Percentiles rank a stretch among this genome's conserved stretches.
Evolutionary conservation across 2,888 invertebrate genomes (phyloP).

Genomic region (Deilephila porcellus): DNA sequence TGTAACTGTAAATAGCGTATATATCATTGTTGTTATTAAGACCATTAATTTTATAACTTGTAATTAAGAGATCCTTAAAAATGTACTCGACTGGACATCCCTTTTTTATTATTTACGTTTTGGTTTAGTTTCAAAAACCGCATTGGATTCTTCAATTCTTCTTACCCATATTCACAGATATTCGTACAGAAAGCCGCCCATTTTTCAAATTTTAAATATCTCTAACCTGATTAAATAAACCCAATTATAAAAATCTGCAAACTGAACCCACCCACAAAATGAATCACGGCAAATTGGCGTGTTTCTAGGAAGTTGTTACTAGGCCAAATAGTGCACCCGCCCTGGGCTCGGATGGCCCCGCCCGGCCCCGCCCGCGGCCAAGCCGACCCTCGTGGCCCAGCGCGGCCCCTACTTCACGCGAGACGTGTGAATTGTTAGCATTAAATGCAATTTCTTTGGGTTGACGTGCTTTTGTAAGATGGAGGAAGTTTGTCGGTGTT

Average conservation of each 20-base stretch:
- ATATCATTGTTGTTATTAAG: too few species aligned
- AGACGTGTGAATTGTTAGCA: constrained; percentile 69
- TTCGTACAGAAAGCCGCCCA: too few species aligned
- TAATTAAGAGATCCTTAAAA: too few species aligned
- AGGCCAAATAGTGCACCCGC: constrained; percentile 64
- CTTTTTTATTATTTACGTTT: too few species aligned
- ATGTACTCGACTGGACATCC: too few species aligned
- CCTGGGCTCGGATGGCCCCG: constrained; percentile 63
- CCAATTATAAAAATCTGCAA: constrained; percentile 23
- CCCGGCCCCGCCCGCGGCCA: constrained; percentile 70
- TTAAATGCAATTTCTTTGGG: constrained; percentile 58
- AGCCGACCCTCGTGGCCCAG: constrained; percentile 36
- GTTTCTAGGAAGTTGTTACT: constrained; percentile 59
- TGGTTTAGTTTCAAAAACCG: too few species aligned
- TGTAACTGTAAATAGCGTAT: too few species aligned
- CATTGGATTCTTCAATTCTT: too few species aligned
- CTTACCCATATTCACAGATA: too few species aligned
- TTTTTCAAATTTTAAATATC: too few species aligned
- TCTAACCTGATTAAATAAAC: not conserved
- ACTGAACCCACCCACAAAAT: constrained; percentile 53
- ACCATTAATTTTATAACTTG: too few species aligned
- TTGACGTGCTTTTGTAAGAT: constrained; percentile 32
- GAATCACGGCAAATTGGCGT: constrained; percentile 72
- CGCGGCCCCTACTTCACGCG: constrained; percentile 41
- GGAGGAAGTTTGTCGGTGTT: constrained; percentile 29